A percentile compares a stretch with the other conserved stretches of the same genome.
These are phyloP conservation scores for Sebastes miniatus DNA, from an alignment of 2,797 vertebrate genomes.

Conservation along the genomic window DNA sequence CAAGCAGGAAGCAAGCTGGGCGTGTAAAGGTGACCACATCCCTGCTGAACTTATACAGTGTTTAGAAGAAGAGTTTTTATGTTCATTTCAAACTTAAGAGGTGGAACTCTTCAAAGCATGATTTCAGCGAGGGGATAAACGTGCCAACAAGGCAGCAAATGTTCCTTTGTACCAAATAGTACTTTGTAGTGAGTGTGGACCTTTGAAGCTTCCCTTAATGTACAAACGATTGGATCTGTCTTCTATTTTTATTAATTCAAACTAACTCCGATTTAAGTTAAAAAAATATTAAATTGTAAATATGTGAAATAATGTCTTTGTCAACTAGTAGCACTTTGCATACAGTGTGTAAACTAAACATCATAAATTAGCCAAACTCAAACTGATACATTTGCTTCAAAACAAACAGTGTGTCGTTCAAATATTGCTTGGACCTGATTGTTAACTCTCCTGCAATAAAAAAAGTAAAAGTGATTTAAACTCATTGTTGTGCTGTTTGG, in stretches of 20 bases:
- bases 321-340: conserved; percentile 49
- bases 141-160: conserved; percentile 47
- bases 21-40: conserved; percentile 15
- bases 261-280: conserved; percentile 46
- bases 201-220: conserved; percentile 46
- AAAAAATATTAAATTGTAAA: conserved; percentile 58
- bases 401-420: conserved; percentile 8
- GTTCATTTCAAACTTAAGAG: neutral
- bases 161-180: conserved; percentile 52
- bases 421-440: conserved; percentile 41
- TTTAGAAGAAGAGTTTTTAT: neutral
- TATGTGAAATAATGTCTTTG: conserved; percentile 63
- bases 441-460: conserved; percentile 64
- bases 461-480: conserved; percentile 30
- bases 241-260: conserved; percentile 56
- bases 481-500: conserved; percentile 30
- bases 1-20: conserved; percentile 26
- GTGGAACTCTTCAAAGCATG: neutral
- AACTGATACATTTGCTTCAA: conserved; percentile 38
- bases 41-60: conserved; percentile 1
- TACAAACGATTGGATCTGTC: conserved; percentile 34
- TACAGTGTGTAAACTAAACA: conserved; percentile 40
- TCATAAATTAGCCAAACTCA: conserved; percentile 39
- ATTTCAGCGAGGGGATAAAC: conserved; percentile 33
- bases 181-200: conserved; percentile 33